phyloP scores from a whole-genome alignment of 2,113 vertebrate genomes.

The Sialia sialis region DNA sequence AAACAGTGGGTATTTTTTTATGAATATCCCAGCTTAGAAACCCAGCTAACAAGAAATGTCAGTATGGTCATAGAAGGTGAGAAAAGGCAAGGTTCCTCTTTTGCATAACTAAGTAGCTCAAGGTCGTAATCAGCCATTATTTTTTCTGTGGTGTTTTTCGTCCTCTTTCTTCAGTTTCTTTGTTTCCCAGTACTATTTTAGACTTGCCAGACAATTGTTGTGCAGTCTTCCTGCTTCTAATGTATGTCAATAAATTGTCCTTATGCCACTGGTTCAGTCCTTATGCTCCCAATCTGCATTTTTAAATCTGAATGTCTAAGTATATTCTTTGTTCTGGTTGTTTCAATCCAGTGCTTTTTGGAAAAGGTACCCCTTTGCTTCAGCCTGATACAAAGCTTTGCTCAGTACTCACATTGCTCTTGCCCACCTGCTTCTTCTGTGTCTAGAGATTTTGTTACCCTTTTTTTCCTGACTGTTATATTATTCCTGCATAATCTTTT shows the following conservation, averaged over 20 bases:
- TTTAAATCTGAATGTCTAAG: background rate
- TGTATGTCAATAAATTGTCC: background rate
- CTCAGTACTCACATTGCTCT: background rate
- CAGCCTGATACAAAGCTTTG: background rate
- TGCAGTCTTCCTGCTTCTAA: background rate
- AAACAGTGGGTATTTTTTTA: background rate
- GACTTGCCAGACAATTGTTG: background rate
- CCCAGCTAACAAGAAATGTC: background rate
- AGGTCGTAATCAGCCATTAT: background rate
- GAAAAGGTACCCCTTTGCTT: background rate
- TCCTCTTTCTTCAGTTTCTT: background rate
- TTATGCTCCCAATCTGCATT: background rate
- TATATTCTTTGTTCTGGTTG: background rate
- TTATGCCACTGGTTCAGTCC: background rate
- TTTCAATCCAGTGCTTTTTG: background rate
- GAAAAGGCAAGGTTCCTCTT: background rate
- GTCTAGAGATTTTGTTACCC: background rate
- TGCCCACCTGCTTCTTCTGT: background rate
- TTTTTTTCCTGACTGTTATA: background rate
- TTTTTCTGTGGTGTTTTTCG: background rate
- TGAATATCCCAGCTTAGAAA: background rate
- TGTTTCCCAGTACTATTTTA: conserved; percentile 20
- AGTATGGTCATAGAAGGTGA: background rate
- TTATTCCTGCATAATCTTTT: background rate
- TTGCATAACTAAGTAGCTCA: background rate